A percentile compares a stretch with the other conserved stretches of the same genome.
These are phyloP conservation scores for Cephus pulcher DNA, from an alignment of 2,888 invertebrate genomes.

Conservation along the genomic window DNA sequence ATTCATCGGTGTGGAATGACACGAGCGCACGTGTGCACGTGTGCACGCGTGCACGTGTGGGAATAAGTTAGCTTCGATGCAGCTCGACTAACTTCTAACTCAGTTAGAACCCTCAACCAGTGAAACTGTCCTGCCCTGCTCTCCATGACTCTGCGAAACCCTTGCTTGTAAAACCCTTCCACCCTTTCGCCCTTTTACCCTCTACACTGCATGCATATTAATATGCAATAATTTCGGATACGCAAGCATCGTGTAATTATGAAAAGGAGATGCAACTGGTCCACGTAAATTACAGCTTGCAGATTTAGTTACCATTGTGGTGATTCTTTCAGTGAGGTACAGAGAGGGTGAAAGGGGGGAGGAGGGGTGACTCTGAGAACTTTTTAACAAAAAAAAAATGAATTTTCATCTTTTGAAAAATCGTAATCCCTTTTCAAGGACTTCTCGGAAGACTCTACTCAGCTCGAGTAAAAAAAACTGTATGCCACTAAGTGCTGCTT, in stretches of 20 bases:
- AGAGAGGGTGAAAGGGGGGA: no score
- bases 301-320: no score
- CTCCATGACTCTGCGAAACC: not conserved
- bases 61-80: conserved; percentile 4
- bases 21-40: not conserved
- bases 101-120: not conserved
- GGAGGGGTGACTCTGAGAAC: not conserved
- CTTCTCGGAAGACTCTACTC: not conserved
- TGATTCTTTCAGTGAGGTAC: no score
- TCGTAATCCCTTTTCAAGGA: not conserved
- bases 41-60: not conserved
- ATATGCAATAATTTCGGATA: conserved; percentile 25
- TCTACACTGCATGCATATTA: conserved; percentile 45
- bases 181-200: not conserved
- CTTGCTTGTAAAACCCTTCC: not conserved
- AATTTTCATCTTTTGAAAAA: not conserved
- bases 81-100: conserved; percentile 3
- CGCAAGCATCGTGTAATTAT: not conserved
- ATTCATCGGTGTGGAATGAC: not conserved
- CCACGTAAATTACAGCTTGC: not conserved
- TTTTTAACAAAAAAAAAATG: not conserved
- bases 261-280: not conserved
- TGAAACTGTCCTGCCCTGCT: not conserved
- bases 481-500: not conserved
- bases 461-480: no score